phyloP scores from a whole-genome alignment of 2,113 vertebrate species.

The Ammospiza caudacuta region DNA sequence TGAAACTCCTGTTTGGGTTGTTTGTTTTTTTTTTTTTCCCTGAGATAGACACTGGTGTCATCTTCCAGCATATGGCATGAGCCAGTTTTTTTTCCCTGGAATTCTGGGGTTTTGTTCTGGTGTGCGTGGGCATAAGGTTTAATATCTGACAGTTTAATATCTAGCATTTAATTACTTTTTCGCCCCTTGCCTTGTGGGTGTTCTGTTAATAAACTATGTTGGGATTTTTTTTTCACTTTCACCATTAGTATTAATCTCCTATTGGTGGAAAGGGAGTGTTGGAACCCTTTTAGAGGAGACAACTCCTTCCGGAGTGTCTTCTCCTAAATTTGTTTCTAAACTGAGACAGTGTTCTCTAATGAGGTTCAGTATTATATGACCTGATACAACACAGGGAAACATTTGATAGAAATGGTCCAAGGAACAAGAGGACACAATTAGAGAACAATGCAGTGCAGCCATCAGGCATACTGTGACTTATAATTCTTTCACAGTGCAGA shows the following conservation, averaged over 20 bases:
- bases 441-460: not conserved
- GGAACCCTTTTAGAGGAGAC: not conserved
- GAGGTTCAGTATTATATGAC: not conserved
- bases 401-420: not conserved
- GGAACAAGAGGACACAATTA: not conserved
- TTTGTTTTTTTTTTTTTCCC: no score
- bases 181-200: rapidly evolving
- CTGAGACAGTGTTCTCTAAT: not conserved
- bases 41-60: not conserved
- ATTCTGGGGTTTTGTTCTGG: rapidly evolving
- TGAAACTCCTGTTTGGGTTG: not conserved
- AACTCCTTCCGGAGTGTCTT: not conserved
- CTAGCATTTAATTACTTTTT: not conserved
- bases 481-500: not conserved
- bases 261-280: not conserved
- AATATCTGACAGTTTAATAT: not conserved
- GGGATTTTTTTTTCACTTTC: rapidly evolving
- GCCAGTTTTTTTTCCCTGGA: not conserved
- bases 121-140: rapidly evolving
- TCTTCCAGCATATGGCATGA: rapidly evolving
- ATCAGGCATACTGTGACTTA: not conserved
- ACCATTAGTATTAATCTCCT: not conserved
- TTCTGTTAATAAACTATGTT: not conserved
- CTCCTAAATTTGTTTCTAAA: not conserved
- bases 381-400: not conserved